Percentiles rank a stretch among this genome's conserved stretches.
Conservation (phyloP, 2,797 vertebrate genomes). For the Arremon brunneinucha region DNA sequence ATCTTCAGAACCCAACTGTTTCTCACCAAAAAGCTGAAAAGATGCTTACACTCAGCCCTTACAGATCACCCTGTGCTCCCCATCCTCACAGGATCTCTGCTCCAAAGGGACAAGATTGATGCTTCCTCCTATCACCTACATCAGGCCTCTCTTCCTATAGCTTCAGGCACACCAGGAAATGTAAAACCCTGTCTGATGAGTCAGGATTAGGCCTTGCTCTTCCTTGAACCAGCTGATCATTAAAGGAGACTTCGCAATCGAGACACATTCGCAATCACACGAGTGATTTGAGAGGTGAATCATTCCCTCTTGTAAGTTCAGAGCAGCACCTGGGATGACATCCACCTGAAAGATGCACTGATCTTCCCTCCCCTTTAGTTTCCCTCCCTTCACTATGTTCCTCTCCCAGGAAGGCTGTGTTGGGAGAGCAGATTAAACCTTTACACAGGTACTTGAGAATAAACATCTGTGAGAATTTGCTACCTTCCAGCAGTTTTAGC, state of each 20-base stretch:
- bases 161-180: background rate
- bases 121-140: background rate
- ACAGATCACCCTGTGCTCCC: rapidly evolving
- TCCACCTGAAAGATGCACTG: background rate
- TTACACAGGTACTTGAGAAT: background rate
- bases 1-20: background rate
- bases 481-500: background rate
- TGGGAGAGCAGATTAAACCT: background rate
- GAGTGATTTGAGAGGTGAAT: background rate
- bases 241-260: background rate
- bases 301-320: background rate
- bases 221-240: background rate
- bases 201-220: background rate
- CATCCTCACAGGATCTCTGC: background rate
- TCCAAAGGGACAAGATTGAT: rapidly evolving
- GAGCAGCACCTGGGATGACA: background rate
- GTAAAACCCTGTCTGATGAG: background rate
- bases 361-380: background rate
- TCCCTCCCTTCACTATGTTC: background rate
- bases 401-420: background rate
- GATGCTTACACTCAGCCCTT: background rate
- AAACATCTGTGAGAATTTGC: background rate
- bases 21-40: background rate
- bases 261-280: too few species aligned
- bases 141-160: background rate